These are phyloP conservation scores for Chaenodraco wilsoni DNA, from an alignment of 2,797 vertebrate species.

Conservation along the genomic window DNA sequence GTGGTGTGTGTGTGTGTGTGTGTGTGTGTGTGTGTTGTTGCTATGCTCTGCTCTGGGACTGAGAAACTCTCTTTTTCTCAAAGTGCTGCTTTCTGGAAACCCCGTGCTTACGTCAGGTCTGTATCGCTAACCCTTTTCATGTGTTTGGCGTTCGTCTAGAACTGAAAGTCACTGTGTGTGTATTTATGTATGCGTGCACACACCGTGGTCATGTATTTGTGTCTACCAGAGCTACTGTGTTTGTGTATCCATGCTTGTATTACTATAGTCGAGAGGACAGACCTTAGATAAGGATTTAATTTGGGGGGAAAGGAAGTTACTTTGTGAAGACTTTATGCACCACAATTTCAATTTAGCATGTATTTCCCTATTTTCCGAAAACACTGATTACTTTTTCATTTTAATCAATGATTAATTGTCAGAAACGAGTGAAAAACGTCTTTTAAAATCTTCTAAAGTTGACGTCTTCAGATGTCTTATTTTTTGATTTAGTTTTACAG, in stretches of 20 bases:
- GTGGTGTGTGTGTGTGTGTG: slow-evolving; percentile 26
- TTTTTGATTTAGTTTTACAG: background rate
- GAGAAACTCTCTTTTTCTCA: slow-evolving; percentile 83
- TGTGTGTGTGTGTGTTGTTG: slow-evolving; percentile 34
- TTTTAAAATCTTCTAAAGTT: no score
- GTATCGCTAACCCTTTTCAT: slow-evolving; percentile 79
- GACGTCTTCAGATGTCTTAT: background rate
- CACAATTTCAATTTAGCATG: background rate
- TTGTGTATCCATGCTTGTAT: slow-evolving; percentile 68
- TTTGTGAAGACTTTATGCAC: background rate
- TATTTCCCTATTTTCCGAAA: background rate
- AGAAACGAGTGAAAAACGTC: no score
- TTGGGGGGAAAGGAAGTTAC: background rate
- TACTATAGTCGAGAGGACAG: slow-evolving; percentile 64
- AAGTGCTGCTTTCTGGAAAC: slow-evolving; percentile 88
- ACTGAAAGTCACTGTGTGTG: slow-evolving; percentile 63
- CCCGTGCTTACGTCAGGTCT: slow-evolving; percentile 87
- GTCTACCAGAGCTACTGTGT: slow-evolving; percentile 50
- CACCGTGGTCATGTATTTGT: slow-evolving; percentile 55
- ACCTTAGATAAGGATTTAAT: background rate
- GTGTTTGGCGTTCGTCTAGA: slow-evolving; percentile 60
- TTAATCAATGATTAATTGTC: no score
- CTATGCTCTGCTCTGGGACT: slow-evolving; percentile 77
- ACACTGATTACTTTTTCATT: no score
- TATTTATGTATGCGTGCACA: slow-evolving; percentile 55